Evolutionary conservation across 1,140 invertebrate species (phyloP).

Genomic region (Diorhabda sublineata): DNA sequence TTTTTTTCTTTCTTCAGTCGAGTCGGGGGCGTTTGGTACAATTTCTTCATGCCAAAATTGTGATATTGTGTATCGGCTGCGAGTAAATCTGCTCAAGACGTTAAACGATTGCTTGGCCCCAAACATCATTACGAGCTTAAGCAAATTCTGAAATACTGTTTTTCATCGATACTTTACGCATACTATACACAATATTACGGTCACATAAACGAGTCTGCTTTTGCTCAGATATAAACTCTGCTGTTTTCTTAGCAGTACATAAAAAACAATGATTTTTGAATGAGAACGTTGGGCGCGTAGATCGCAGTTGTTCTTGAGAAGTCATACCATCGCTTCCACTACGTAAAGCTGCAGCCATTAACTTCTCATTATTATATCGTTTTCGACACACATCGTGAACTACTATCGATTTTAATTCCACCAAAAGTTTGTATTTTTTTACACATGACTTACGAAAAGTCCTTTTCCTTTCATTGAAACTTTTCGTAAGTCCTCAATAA

Average conservation of each 20-base stretch:
- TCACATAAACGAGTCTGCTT: neutral
- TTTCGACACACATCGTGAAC: conserved; percentile 18
- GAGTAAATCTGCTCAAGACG: conserved; percentile 17
- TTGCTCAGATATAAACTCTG: too few relatives aligned
- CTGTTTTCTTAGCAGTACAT: too few relatives aligned
- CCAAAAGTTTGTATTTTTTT: too few relatives aligned
- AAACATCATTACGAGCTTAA: neutral
- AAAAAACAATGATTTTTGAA: neutral
- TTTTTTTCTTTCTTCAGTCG: conserved; percentile 5
- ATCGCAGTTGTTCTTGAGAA: neutral
- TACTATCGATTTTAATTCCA: neutral
- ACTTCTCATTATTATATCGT: conserved; percentile 9
- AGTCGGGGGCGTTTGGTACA: conserved; percentile 1
- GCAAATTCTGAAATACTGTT: conserved; percentile 2
- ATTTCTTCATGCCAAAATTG: conserved; percentile 11
- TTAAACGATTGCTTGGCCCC: neutral
- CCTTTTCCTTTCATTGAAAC: too few relatives aligned
- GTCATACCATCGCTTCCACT: neutral
- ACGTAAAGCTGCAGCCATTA: neutral
- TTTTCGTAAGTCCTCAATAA: too few relatives aligned
- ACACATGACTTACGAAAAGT: too few relatives aligned
- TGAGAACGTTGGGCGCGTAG: neutral
- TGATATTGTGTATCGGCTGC: conserved; percentile 17
- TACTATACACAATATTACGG: conserved; percentile 14
- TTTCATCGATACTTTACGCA: conserved; percentile 10